Conservation (phyloP, 2,797 vertebrate genomes). For the Chelmon rostratus region DNA sequence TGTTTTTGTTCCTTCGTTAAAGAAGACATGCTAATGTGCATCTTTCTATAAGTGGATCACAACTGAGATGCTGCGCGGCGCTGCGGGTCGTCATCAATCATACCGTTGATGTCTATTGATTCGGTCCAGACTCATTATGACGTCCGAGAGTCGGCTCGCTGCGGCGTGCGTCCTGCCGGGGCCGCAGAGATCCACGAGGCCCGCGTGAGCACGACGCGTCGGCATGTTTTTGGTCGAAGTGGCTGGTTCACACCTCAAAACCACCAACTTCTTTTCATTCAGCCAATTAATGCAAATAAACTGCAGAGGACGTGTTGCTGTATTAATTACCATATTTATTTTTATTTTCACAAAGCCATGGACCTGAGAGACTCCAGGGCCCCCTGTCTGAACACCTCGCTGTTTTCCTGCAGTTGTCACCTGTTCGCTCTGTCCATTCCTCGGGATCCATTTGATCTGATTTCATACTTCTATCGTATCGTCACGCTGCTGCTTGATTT, state of each 20-base stretch:
- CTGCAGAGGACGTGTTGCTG: background rate
- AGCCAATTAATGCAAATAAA: constrained; percentile 11
- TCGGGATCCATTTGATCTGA: background rate
- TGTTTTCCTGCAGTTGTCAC: background rate
- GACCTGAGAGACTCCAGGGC: background rate
- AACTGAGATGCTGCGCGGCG: constrained; percentile 28
- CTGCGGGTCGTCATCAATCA: constrained; percentile 75
- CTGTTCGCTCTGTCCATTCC: background rate
- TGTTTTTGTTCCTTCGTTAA: constrained; percentile 66
- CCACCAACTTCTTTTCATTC: background rate
- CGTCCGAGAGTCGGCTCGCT: constrained; percentile 26
- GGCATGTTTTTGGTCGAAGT: background rate
- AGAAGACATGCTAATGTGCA: constrained; percentile 67
- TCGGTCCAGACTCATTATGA: constrained; percentile 60
- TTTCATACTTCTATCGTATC: background rate
- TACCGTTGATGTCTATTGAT: constrained; percentile 69
- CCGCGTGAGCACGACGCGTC: too few relatives aligned
- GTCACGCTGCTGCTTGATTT: background rate
- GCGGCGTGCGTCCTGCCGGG: constrained; percentile 15
- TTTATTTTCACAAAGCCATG: background rate
- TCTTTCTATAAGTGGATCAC: constrained; percentile 68
- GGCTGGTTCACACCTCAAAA: background rate
- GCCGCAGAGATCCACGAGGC: background rate
- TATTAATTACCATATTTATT: background rate
- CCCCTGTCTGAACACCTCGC: background rate